phyloP scores from a whole-genome alignment of 2,113 vertebrate genomes.

The Colossoma macropomum region DNA sequence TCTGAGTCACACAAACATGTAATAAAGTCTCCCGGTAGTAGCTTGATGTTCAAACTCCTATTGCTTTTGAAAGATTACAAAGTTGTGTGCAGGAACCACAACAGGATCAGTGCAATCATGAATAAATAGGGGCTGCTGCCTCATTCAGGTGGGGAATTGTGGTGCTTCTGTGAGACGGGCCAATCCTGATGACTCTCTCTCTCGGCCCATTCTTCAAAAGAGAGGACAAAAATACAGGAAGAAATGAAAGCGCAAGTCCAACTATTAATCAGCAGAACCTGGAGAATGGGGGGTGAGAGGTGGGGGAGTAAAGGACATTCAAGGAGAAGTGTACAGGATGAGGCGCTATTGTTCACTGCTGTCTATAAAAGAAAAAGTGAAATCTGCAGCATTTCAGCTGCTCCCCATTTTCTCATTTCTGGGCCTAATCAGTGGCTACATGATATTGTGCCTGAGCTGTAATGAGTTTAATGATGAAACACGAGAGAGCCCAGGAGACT shows the following conservation, averaged over 20 bases:
- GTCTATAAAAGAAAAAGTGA: slow-evolving; percentile 25
- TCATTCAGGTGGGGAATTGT: neutral
- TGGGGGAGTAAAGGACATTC: slow-evolving; percentile 42
- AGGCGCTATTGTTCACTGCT: slow-evolving; percentile 27
- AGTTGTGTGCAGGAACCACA: slow-evolving; percentile 14
- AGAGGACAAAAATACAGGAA: neutral
- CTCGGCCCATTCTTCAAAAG: slow-evolving; percentile 13
- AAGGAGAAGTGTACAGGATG: slow-evolving; percentile 39
- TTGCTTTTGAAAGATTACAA: slow-evolving; percentile 39
- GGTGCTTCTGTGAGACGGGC: neutral
- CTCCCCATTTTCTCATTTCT: slow-evolving; percentile 44
- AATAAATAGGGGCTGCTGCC: slow-evolving; percentile 30
- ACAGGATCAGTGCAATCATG: slow-evolving; percentile 25
- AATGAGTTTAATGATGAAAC: slow-evolving; percentile 57
- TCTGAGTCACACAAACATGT: slow-evolving; percentile 24
- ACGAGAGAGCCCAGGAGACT: slow-evolving; percentile 41
- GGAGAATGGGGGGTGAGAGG: neutral
- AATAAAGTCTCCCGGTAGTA: slow-evolving; percentile 28
- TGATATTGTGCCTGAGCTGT: slow-evolving; percentile 47
- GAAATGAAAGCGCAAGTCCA: slow-evolving; percentile 22
- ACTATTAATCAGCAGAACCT: slow-evolving; percentile 50
- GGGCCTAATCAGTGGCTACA: slow-evolving; percentile 38
- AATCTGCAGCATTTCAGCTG: slow-evolving; percentile 41
- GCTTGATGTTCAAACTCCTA: slow-evolving; percentile 15
- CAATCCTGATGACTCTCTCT: neutral